Base-by-base conservation (phyloP, 2,797 vertebrate species). In the Acanthornis magna region DNA sequence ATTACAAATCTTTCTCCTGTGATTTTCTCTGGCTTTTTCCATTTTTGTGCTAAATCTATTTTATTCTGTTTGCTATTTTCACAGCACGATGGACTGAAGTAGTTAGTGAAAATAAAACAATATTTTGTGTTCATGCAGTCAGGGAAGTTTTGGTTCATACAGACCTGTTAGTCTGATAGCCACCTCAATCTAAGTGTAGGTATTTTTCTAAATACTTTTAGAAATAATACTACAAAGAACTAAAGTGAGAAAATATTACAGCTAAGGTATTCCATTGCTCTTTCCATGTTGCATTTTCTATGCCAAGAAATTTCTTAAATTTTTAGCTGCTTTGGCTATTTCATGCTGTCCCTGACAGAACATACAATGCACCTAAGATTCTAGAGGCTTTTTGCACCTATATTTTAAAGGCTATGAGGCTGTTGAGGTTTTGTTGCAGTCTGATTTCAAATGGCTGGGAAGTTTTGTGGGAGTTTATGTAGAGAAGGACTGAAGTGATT, bases 61-160 rank as follows among this genome's bases (percentile, higher is more conserved):
- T 96, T 91, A 62, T 63, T 93, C 36, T 85, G 38, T 82, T 95
- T 73, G 55, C 61, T 94, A 87, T 94, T 91, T 91, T 93, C 84
- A 95, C 89, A 87, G 86, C 91, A 92, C 4, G 26, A 62, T 65
- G 54, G 40, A 88, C 45, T 90, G 53, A 94, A 91, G 74, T 38
- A 91, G 30, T 60, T 80, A 85, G n/a, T 79, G 86, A 95, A 96
- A 96, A 91, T 95, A 65, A 88, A 93, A 89, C 57, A 55, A 57
- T 85, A 62, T 26, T 78, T 34, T 0, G 2, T 9, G 5, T 74
- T 45, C 57, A 87, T 36, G 32, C 27, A 66, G 60, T 71, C 45
- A 43, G 25, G 77, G 40, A 89, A 75, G 53, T 47, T 91, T 85
- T 36, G 13, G 13, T 81, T 91, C 23, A 27, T 50, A 73, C 4